Evolutionary conservation across 2,113 vertebrate genomes (phyloP), one percentile per base, ranked within the genome.

Genomic region (Xyrauchen texanus): DNA sequence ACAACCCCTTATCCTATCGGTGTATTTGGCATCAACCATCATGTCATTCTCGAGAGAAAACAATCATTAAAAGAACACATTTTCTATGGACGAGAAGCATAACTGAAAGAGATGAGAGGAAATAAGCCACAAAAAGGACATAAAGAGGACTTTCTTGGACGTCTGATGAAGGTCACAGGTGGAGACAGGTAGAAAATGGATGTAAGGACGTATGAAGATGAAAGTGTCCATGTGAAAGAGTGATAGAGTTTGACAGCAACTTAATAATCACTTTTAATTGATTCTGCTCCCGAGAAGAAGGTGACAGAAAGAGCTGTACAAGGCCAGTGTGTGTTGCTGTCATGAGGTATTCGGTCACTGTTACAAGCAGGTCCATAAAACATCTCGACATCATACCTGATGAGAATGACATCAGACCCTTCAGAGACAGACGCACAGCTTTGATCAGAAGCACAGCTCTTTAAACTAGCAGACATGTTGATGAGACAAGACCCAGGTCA

Each of bases 251-350:
- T 90, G 85, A 90, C 90, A 90, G 76, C 73, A 86, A 87, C 84
- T 82, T 87, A 88, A 34, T 34, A 49, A 89, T 85, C 84, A 85
- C 85, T 83, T 86, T 84, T 91, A 91, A 92, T 87, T 87, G 87
- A 91, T 87, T 88, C 69, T 5, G 76, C 82, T 85, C 76, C 78
- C 63, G 15, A 34, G 21, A n/a, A 68, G 81, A 88, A 85, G 86
- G 85, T 81, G 85, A 75, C 79, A 87, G 79, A 86, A 85, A 88
- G 81, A 3, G 81, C 83, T 85, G 79, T 83, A 88, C 87, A 76
- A 12, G 13, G 79, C 73, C 47, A 9, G 63, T 51, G 55, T 81
- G 63, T 16, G 61, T 57, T 47, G 70, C 34, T 52, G 47, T 71
- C 67, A 68, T 11, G 3, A 62, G 55, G 58, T 47, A 46, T 66